Evolutionary conservation across 2,113 vertebrate species (phyloP).

Genomic region (Ictalurus punctatus): DNA sequence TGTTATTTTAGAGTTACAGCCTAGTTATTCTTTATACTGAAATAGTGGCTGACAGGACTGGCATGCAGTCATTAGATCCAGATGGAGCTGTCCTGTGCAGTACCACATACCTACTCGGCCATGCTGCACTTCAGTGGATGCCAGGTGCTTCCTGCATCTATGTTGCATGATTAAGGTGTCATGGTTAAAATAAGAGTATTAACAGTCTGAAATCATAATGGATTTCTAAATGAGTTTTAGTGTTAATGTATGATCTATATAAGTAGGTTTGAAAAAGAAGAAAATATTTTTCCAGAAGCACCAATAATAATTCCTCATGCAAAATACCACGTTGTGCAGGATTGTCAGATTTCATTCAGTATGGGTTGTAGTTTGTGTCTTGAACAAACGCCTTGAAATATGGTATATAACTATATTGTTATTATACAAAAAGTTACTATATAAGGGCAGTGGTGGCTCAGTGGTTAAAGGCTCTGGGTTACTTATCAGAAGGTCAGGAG

Average conservation of each 20-base stretch:
- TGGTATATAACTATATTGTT: background rate
- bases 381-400: background rate
- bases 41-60: conserved; percentile 60
- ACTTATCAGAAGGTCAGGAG: too few species aligned
- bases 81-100: conserved; percentile 53
- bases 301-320: background rate
- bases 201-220: background rate
- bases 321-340: background rate
- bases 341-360: background rate
- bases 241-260: background rate
- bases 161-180: background rate
- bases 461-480: too few species aligned
- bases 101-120: background rate
- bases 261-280: background rate
- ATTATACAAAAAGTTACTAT: conserved; percentile 7
- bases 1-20: conserved; percentile 34
- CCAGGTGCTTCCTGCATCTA: background rate
- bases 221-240: too few species aligned
- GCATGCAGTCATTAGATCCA: conserved; percentile 59
- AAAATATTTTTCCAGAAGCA: background rate
- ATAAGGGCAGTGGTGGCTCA: too few species aligned
- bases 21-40: conserved; percentile 56
- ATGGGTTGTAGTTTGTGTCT: background rate
- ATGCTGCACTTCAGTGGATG: background rate
- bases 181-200: background rate